Base-by-base conservation (phyloP, 2,113 vertebrate species). In the Stegostoma tigrinum region DNA sequence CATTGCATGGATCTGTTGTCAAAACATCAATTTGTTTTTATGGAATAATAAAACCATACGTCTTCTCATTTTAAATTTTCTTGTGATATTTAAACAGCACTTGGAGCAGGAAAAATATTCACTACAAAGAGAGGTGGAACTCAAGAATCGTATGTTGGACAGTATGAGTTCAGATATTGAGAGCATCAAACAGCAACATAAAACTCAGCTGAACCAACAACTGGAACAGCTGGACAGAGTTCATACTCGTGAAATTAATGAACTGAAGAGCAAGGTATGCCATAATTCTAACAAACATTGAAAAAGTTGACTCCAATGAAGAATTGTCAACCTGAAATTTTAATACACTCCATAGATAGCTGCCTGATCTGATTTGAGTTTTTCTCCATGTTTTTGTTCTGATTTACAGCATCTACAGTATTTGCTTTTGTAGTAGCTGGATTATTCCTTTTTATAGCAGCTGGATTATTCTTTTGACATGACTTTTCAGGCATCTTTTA, bases 31-130 rank as follows among this genome's bases (percentile, higher is more conserved):
- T 45, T 86, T 90, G 34, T 17, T 48, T 96, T 1, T n/a, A 83
- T 17, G 7, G 48, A 21, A 83, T 80, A 80, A 80, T 38, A 7
- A 61, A 67, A 27, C 42, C 42, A 64, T 52, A 17, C 6, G 45
- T 0, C 86, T 15, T 95, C 75, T 2, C 1, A 96, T 95, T 42
- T 2, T 68, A 94, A 34, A 96, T 96, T 97, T 2, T 96, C 96
- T 97, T 91, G 96, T 98, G 98, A 97, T 96, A 96, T 97, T 97
- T 96, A 97, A 98, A 95, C 95, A 98, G 98, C 96, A 64, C 17
- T 96, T 98, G 0, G 98, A 98, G 96, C 99, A 99, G 86, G 98
- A 99, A 78, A 99, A 99, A 96, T 99, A 99, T 72, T 97, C 98
- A 23, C 97, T 99, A 87, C 98, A 98, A 96, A 98, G 97, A 96